These are phyloP conservation scores for Monomorium pharaonis DNA, from an alignment of 1,140 invertebrate genomes.

Conservation along the genomic window DNA sequence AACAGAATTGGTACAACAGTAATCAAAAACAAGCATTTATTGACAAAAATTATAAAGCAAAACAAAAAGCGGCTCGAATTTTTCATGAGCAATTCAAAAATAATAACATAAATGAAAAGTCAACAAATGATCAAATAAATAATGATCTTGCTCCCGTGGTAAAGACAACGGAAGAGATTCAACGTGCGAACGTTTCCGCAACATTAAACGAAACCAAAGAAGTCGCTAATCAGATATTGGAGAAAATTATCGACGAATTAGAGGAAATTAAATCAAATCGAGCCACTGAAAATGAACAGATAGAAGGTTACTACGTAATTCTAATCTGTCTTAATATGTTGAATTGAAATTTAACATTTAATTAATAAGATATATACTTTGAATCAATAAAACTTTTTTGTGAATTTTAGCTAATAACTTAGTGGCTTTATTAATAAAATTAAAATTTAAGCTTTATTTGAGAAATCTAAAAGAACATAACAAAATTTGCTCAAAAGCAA, in stretches of 20 bases:
- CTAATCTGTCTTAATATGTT: neutral
- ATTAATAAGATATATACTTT: neutral
- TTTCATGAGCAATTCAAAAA: neutral
- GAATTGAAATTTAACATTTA: neutral
- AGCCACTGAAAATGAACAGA: slow-evolving; percentile 46
- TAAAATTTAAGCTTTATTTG: neutral
- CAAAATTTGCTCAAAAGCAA: neutral
- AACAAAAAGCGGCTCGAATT: neutral
- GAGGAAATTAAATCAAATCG: slow-evolving; percentile 66
- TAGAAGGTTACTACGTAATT: slow-evolving; percentile 59
- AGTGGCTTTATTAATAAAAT: neutral
- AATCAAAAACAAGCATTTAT: neutral
- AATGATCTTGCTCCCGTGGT: neutral
- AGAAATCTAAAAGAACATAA: neutral
- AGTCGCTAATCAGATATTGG: slow-evolving; percentile 74
- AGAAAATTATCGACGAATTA: slow-evolving; percentile 74
- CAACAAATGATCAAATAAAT: neutral
- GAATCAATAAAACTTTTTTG: neutral
- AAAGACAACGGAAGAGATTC: slow-evolving; percentile 5
- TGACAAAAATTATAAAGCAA: neutral
- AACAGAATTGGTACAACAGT: neutral
- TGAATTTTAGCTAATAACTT: neutral
- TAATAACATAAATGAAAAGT: neutral
- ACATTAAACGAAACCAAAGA: slow-evolving; percentile 71
- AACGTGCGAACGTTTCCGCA: slow-evolving; percentile 37